Base-by-base conservation (phyloP, 2,113 vertebrate genomes). In the Lonchura striata region DNA sequence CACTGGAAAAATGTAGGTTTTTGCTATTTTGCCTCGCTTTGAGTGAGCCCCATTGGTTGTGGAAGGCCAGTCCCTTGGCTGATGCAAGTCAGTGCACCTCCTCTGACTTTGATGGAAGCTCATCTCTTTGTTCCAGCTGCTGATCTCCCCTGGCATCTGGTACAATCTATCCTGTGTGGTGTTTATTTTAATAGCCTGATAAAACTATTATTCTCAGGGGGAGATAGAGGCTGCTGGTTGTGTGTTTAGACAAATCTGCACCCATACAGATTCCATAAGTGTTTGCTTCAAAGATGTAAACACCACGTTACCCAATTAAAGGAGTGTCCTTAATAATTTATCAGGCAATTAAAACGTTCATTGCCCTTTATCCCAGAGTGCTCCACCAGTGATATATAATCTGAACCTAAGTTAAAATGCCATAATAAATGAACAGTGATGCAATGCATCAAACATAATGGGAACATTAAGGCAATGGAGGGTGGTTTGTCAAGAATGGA, bases 341-440 rank as follows among this genome's bases (percentile, higher is more conserved):
- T 97, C 93, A 96, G 86, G 90, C 95, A 97, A 96, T 96, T 97
- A 96, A 95, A 93, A 69, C 13, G 14, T 90, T 96, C 95, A 91
- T 94, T 95, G 95, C 77, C 88, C 94, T 96, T 94, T 97, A 95
- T 97, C 88, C 85, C 86, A 86, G 92, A 63, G 90, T 90, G 76
- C 27, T 90, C 72, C 39, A 78, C 37, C 49, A 86, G 74, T 74
- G 83, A 96, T 92, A 64, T n/a, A 92, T 56, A 88, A 83, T 50
- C 79, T 69, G 60, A 94, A 84, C 69, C 54, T 10, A 91, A 94
- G 88, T 75, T 96, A 93, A 96, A 96, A 96, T 60, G 83, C 69
- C 87, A 16, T 71, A 96, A 88, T 92, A 95, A 90, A 90, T 79
- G 93, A 90, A 93, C 76, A 86, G 41, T 35, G 49, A 78, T 81